Evolutionary conservation across 2,113 vertebrate genomes (phyloP), one percentile per base, ranked within the genome.

Genomic region (Xiphophorus couchianus): DNA sequence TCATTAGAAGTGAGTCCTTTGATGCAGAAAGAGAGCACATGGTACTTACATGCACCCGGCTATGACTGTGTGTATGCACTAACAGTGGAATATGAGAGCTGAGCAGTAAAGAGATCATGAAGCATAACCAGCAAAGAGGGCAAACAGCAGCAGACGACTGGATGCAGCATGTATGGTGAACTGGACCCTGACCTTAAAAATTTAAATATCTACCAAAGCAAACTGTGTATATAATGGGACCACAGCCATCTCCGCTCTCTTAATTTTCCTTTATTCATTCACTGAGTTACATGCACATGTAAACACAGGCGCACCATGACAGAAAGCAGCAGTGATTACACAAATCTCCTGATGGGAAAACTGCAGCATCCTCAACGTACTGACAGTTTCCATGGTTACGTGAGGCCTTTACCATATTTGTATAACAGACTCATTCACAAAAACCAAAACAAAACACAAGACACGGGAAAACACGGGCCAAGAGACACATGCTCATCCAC

Each of bases 381-480:
- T 85, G 84, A 86, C 79, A 76, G 90, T 90, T 87, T 69, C 91
- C 90, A 91, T 92, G 88, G 91, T 83, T 74, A 90, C 17, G 5
- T 58, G 66, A 87, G 75, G 70, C 79, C 86, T 84, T 64, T 22
- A 28, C 30, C 67, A 27, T 28, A 85, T 90, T 85, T 90, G 86
- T 73, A 84, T 79, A 84, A 81, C 77, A 84, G 76, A 81, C 63
- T 69, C 84, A 68, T 89, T 84, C 76, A 81, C 42, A 48, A 48
- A 48, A 48, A 48, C 19, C 2, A 48, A 6, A 7, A 81, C 31
- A 48, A 48, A 7, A 19, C 1, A 86, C 74, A 82, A 42, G 66
- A 82, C 66, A 66, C 5, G 1, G 14, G 33, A 81, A 66, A 73
- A 63, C 22, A 78, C n/a, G 65, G 25, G 51, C 68, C 39, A 74